A percentile compares a stretch with the other conserved stretches of the same genome.
Evolutionary conservation across 2,113 vertebrate genomes (phyloP).

Genomic region (Rhodinocichla rosea): DNA sequence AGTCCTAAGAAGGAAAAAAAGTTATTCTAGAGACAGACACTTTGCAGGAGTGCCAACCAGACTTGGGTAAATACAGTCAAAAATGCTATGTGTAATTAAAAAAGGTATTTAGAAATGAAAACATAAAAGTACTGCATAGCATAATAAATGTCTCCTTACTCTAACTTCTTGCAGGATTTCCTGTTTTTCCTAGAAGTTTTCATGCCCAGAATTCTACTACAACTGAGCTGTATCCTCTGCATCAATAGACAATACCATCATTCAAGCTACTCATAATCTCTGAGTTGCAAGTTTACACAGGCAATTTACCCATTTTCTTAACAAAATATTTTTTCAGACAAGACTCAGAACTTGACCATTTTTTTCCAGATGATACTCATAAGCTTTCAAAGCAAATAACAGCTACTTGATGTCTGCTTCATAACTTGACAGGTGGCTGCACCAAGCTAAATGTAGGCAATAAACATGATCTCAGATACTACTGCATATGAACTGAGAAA

Average conservation of each 20-base stretch:
- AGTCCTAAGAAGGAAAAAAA: neutral
- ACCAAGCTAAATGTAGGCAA: constrained; percentile 30
- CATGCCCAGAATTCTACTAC: constrained; percentile 10
- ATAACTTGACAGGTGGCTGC: constrained; percentile 6
- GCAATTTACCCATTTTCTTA: constrained; percentile 43
- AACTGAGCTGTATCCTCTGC: neutral
- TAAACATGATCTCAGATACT: neutral
- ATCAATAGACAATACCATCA: constrained; percentile 55
- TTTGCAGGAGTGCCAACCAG: neutral
- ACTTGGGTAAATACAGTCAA: constrained; percentile 1
- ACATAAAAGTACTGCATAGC: neutral
- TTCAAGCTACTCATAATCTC: constrained; percentile 40
- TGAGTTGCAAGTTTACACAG: neutral
- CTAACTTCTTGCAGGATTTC: constrained; percentile 35
- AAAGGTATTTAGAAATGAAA: constrained; percentile 4
- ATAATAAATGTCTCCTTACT: constrained; percentile 22
- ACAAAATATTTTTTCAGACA: constrained; percentile 65
- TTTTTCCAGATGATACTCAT: neutral
- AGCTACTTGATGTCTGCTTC: constrained; percentile 1
- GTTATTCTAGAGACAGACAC: neutral
- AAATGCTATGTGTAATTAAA: neutral
- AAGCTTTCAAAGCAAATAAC: constrained; percentile 35
- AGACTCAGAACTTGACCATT: neutral
- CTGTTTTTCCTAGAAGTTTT: constrained; percentile 59
- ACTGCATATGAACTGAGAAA: neutral